These are phyloP conservation scores for Pachypsylla venusta DNA, from an alignment of 1,140 invertebrate species.

Conservation along the genomic window DNA sequence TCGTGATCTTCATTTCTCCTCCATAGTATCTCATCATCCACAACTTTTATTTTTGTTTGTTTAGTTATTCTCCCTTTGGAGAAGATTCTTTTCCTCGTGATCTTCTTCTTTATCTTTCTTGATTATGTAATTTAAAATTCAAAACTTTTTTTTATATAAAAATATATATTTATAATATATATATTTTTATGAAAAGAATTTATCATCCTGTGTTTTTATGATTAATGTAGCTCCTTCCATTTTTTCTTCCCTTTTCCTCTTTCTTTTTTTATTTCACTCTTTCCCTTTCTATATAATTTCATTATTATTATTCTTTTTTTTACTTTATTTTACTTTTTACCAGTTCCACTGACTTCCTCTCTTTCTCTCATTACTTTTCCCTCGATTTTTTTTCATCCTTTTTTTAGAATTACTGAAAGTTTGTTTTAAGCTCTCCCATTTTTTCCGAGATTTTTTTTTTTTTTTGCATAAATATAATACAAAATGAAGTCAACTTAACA, in stretches of 20 bases:
- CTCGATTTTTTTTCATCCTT: background rate
- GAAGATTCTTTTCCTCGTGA: too few species aligned
- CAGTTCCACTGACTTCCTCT: too few species aligned
- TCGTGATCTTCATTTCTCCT: too few species aligned
- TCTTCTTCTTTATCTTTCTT: background rate
- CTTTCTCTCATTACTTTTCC: background rate
- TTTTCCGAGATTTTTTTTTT: too few species aligned
- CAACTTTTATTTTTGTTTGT: background rate
- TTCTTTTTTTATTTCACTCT: background rate
- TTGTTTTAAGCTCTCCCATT: background rate
- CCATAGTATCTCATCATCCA: too few species aligned
- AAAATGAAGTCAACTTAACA: too few species aligned
- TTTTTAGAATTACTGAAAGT: background rate
- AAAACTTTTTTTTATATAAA: constrained; percentile 7
- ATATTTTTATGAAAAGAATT: constrained; percentile 6
- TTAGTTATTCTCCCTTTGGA: background rate
- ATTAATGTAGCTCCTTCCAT: background rate
- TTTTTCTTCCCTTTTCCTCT: background rate
- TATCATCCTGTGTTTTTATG: constrained; percentile 4
- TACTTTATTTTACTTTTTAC: background rate
- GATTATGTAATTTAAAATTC: constrained; percentile 10
- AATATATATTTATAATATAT: too few species aligned
- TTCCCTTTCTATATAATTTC: background rate
- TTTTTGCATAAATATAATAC: too few species aligned
- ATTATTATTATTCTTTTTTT: background rate